A percentile compares a stretch with the other conserved stretches of the same genome.
Evolutionary conservation across 2,797 vertebrate genomes (phyloP).

Genomic region (Muscicapa striata): DNA sequence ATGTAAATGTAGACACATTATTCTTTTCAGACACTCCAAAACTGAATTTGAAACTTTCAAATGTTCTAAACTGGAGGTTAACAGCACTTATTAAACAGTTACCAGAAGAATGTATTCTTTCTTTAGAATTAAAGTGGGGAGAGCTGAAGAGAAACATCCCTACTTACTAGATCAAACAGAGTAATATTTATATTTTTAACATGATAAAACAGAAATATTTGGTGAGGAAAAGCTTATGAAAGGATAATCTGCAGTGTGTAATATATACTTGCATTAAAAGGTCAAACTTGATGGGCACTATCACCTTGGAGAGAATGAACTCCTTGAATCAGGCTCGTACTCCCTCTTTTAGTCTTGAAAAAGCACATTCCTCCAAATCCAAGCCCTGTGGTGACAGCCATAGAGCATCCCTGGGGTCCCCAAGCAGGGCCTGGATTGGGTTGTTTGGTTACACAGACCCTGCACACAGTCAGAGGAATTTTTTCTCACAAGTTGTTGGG

Average conservation of each 20-base stretch:
- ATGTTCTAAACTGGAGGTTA: not conserved
- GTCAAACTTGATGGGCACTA: not conserved
- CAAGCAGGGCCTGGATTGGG: not conserved
- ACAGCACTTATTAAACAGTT: not conserved
- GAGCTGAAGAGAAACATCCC: not conserved
- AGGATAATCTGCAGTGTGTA: not conserved
- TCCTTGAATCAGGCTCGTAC: not conserved
- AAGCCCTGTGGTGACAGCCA: not conserved
- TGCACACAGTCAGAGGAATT: accelerated
- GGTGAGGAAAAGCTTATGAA: accelerated
- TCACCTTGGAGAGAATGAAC: not conserved
- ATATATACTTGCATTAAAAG: not conserved
- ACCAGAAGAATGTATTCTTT: not conserved
- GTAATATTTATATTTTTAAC: not conserved
- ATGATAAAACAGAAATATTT: not conserved
- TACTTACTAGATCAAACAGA: not conserved
- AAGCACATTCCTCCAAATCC: not conserved
- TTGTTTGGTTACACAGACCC: not conserved
- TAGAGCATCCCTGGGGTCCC: not conserved
- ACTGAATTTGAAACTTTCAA: not conserved
- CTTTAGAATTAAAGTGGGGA: not conserved
- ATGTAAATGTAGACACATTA: not conserved
- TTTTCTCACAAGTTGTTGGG: not conserved
- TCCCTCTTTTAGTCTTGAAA: too few relatives aligned
- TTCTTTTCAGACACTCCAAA: not conserved